phyloP scores from a whole-genome alignment of 2,888 invertebrate genomes.

The Baccha elongata region DNA sequence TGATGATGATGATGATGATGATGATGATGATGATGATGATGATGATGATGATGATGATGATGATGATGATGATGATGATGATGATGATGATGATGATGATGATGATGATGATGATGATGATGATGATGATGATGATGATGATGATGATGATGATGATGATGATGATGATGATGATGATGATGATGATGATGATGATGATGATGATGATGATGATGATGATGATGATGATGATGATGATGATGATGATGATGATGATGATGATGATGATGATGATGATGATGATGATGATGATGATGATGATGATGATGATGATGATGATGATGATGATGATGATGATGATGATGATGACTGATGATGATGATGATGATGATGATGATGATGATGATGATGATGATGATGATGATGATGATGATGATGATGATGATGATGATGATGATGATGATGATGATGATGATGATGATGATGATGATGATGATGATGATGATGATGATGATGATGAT shows the following conservation, averaged over 20 bases:
- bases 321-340: conserved; percentile 5
- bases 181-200: not conserved
- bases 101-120: no score
- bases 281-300: conserved; percentile 4
- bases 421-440: no score
- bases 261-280: conserved; percentile 5
- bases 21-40: no score
- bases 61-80: no score
- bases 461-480: conserved; percentile 5
- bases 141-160: not conserved
- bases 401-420: not conserved
- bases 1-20: no score
- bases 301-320: conserved; percentile 5
- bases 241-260: conserved; percentile 3
- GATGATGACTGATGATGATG: conserved; percentile 1
- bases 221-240: not conserved
- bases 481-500: conserved; percentile 4
- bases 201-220: not conserved
- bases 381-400: not conserved
- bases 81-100: not conserved
- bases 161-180: not conserved
- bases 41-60: no score
- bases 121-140: not conserved
- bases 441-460: no score
- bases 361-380: conserved; percentile 5